Percentiles rank a stretch among this genome's conserved stretches.
Conservation (phyloP, 1,140 invertebrate species). For the Panulirus ornatus region DNA sequence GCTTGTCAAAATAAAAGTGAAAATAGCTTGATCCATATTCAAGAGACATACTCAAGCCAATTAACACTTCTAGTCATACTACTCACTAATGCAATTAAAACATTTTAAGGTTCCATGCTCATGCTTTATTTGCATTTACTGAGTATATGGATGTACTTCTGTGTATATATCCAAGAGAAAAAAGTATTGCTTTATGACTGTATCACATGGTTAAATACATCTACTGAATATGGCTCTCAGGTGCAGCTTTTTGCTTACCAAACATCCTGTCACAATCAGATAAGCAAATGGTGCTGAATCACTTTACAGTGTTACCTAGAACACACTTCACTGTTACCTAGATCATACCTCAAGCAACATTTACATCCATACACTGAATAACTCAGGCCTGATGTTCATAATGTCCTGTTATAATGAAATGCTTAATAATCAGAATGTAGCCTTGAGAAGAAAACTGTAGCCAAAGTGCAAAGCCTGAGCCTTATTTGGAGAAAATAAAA, state of each 20-base stretch:
- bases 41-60: slow-evolving; percentile 58
- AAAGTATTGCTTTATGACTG: background rate
- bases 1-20: slow-evolving; percentile 62
- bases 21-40: slow-evolving; percentile 54
- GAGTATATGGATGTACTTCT: slow-evolving; percentile 55
- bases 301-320: slow-evolving; percentile 64
- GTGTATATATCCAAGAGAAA: background rate
- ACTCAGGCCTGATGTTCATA: slow-evolving; percentile 43
- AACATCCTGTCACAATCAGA: slow-evolving; percentile 28
- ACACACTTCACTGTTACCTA: slow-evolving; percentile 23
- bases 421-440: slow-evolving; percentile 55
- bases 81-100: slow-evolving; percentile 43
- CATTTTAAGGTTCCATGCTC: slow-evolving; percentile 46
- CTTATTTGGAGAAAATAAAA: slow-evolving; percentile 45
- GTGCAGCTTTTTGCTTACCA: slow-evolving; percentile 45
- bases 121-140: slow-evolving; percentile 41
- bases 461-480: slow-evolving; percentile 67
- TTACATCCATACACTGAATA: slow-evolving; percentile 63
- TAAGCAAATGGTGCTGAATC: slow-evolving; percentile 49
- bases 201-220: slow-evolving; percentile 46
- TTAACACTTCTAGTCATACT: slow-evolving; percentile 49
- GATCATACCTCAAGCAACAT: slow-evolving; percentile 49
- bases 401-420: slow-evolving; percentile 53
- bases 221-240: slow-evolving; percentile 37
- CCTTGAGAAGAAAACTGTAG: slow-evolving; percentile 55